Conservation (phyloP, 2,888 invertebrate species). For the Fissipunctia ypsillon region DNA sequence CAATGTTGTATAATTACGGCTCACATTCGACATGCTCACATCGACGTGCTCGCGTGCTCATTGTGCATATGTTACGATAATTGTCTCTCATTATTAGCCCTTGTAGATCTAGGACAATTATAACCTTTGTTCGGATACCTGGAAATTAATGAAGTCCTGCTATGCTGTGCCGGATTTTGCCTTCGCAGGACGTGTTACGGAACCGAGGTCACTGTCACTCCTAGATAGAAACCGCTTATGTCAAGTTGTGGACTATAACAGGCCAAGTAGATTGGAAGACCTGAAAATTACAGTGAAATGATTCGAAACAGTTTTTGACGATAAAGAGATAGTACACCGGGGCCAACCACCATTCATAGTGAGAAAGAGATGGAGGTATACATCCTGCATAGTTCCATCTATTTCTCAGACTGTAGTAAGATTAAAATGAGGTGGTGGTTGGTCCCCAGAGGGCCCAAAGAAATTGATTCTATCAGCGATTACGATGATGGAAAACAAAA, state of each 20-base stretch:
- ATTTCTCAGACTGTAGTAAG: no score
- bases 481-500: neutral
- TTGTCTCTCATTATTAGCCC: constrained; percentile 58
- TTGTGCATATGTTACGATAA: constrained; percentile 47
- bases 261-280: neutral
- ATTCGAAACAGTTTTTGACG: neutral
- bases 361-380: no score
- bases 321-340: neutral
- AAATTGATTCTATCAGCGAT: neutral
- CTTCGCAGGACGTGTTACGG: neutral
- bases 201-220: neutral
- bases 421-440: no score
- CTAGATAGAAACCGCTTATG: neutral
- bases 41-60: constrained; percentile 46
- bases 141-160: neutral
- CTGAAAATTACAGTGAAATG: neutral
- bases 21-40: constrained; percentile 39
- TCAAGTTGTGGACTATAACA: neutral
- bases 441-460: neutral
- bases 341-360: no score
- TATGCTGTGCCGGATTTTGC: constrained; percentile 2
- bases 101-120: constrained; percentile 61
- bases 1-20: constrained; percentile 40
- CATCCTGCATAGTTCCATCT: no score
- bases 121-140: constrained; percentile 27